Percentiles rank a stretch among this genome's conserved stretches.
Evolutionary conservation across 2,797 vertebrate species (phyloP).

Genomic region (Chaunax sp.): DNA sequence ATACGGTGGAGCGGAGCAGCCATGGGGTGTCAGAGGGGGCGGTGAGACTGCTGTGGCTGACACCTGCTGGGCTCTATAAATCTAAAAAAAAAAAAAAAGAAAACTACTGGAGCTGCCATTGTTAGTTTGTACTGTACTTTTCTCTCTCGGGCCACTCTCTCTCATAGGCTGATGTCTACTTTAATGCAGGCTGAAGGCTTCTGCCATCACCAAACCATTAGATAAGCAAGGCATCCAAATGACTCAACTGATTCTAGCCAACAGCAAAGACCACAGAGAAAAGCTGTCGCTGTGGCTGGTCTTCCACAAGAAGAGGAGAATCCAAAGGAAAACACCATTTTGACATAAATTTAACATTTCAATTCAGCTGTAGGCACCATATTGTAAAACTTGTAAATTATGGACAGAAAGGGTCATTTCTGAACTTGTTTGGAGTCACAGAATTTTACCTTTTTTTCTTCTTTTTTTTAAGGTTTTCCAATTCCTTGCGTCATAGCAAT

Average conservation of each 20-base stretch:
- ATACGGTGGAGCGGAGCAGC: slow-evolving; percentile 81
- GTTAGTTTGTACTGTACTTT: slow-evolving; percentile 83
- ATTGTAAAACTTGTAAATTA: neutral
- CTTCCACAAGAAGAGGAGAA: slow-evolving; percentile 19
- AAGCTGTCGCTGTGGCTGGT: slow-evolving; percentile 41
- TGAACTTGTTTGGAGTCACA: neutral
- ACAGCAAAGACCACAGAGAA: slow-evolving; percentile 52
- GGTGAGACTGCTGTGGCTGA: slow-evolving; percentile 88
- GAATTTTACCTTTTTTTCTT: too few species aligned
- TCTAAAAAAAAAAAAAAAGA: slow-evolving; percentile 77
- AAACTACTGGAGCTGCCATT: slow-evolving; percentile 80
- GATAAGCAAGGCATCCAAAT: slow-evolving; percentile 76
- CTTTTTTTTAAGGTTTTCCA: neutral
- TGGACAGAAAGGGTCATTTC: neutral
- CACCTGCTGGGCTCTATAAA: slow-evolving; percentile 97
- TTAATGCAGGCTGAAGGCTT: slow-evolving; percentile 79
- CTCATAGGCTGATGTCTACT: slow-evolving; percentile 67
- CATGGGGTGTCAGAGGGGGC: slow-evolving; percentile 91
- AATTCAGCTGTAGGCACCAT: neutral
- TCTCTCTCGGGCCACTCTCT: slow-evolving; percentile 63
- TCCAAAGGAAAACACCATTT: neutral
- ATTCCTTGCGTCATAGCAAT: neutral
- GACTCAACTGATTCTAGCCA: slow-evolving; percentile 68
- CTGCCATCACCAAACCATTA: slow-evolving; percentile 71
- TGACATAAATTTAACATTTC: slow-evolving; percentile 3